Evolutionary conservation across 2,113 vertebrate genomes (phyloP).

Genomic region (Grallaria varia): DNA sequence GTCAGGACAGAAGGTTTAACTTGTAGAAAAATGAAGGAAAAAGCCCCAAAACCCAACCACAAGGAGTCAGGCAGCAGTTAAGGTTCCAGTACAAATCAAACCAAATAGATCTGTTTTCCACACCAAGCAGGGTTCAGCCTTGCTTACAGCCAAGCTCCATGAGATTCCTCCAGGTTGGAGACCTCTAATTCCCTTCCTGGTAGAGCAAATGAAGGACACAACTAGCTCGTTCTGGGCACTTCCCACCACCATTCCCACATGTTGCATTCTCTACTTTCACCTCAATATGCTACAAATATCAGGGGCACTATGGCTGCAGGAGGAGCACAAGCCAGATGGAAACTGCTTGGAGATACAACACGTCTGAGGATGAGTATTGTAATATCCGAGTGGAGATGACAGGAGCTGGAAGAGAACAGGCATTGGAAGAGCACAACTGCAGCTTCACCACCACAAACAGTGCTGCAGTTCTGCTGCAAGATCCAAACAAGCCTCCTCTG

Average conservation of each 20-base stretch:
- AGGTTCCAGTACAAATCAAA: background rate
- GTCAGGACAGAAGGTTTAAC: background rate
- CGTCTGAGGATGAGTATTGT: background rate
- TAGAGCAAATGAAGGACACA: background rate
- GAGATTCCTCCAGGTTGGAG: background rate
- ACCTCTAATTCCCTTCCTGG: background rate
- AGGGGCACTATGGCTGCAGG: background rate
- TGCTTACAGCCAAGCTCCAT: background rate
- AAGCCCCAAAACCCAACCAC: background rate
- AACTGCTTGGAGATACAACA: background rate
- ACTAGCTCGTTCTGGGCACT: background rate
- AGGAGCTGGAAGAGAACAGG: background rate
- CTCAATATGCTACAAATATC: background rate
- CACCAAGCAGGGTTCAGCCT: background rate
- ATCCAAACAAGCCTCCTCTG: background rate
- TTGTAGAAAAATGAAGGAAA: background rate
- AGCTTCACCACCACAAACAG: background rate
- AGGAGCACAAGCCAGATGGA: background rate
- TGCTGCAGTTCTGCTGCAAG: background rate
- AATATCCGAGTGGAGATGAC: background rate
- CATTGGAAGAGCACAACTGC: background rate
- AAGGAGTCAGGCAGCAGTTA: background rate
- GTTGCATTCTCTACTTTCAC: background rate
- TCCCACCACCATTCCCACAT: background rate
- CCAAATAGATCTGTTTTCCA: background rate